Evolutionary conservation across 2,888 invertebrate genomes (phyloP), one percentile per base, ranked within the genome.

Genomic region (Temnothorax ravouxi): DNA sequence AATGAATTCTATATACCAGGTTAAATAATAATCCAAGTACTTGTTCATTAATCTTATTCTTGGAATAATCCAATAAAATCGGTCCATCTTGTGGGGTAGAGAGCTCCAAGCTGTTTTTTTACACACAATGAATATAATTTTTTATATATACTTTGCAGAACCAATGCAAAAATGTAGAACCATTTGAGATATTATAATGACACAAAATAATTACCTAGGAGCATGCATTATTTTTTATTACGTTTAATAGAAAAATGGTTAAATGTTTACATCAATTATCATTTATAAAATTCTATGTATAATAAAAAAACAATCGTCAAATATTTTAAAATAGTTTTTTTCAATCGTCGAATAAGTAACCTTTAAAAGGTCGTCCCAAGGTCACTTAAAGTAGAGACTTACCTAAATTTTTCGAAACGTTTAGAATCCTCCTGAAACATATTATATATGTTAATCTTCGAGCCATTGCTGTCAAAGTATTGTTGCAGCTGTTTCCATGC

Each of bases 61-160:
- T 99, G 18, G 99, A 99, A 95, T 97, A 99, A 95, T 99, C 99
- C 91, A 99, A 94, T 56, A 99, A 96, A 91, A 99, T 97, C 41
- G 98, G 97, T 9, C 99, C 99, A 96, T 99, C 98, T 83, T 96
- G 96, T 8, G 98, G 98, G 0, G 98, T 98, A 52, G 96, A 94
- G 83, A 99, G 95, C 76, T 96, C 96, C 87, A 98, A 95, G 94
- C 98, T 99, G 94, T 56, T 94, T 69, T 56, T 94, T 69, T 29
- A 29, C 21, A 82, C 9, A 88, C 18, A 38, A 62, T n/a, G 47
- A 52, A 3, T 25, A 62, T 18, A 67, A 25, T 47, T 66, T 50
- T 47, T 67, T 21, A 29, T 54, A 29, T 54, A 2, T 9, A 54
- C 9, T 21, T 52, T 52, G 5, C 9, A 52, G n/a, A 50, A 52